A percentile compares a stretch with the other conserved stretches of the same genome.
Conservation (phyloP, 2,113 vertebrate genomes). For the mouse (Mus musculus) region DNA sequence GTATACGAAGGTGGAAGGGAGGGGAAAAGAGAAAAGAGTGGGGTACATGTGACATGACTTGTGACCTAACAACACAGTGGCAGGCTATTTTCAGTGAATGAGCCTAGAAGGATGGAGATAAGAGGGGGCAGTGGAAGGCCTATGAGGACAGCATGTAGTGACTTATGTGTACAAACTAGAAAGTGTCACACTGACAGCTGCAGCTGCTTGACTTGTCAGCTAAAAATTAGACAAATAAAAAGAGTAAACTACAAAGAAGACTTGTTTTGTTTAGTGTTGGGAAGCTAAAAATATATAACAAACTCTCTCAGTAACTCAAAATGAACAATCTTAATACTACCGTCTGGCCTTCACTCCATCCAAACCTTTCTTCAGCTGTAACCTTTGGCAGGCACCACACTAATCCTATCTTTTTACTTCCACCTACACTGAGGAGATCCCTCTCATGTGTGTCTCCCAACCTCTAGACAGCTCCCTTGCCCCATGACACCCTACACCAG, state of each 20-base stretch:
- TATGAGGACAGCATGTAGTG: neutral
- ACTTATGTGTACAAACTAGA: neutral
- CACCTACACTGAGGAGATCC: neutral
- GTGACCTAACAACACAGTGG: neutral
- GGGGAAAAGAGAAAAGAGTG: too few relatives aligned
- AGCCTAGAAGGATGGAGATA: neutral
- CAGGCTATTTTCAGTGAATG: neutral
- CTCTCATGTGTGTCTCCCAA: neutral
- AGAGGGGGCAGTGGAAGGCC: neutral
- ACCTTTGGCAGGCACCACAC: neutral
- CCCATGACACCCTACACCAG: too few relatives aligned
- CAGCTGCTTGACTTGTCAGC: neutral
- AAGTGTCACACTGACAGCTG: neutral
- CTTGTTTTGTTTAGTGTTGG: neutral
- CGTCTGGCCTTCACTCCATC: neutral
- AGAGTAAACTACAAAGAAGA: neutral
- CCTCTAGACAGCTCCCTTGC: neutral
- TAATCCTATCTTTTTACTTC: neutral
- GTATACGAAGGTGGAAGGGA: neutral
- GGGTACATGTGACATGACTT: too few relatives aligned
- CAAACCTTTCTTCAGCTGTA: neutral
- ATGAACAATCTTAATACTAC: neutral
- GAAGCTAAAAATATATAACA: neutral
- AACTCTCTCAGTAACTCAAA: neutral
- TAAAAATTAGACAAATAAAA: neutral